phyloP scores from a whole-genome alignment of 2,797 vertebrate genomes.

The Galagoides demidoff region DNA sequence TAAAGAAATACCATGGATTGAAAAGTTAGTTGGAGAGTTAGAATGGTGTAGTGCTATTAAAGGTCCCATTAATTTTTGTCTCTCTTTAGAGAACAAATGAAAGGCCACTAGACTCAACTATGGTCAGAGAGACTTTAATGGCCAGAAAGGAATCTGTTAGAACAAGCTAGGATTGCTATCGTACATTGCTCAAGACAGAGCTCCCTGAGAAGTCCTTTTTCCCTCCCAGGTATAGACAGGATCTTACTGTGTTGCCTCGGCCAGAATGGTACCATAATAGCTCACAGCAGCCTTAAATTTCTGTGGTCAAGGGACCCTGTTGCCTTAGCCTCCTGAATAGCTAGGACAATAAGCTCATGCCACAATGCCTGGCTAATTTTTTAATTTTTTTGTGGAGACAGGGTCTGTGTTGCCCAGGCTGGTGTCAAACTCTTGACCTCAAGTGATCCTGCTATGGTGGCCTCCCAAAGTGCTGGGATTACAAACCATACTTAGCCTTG shows the following conservation, averaged over 20 bases:
- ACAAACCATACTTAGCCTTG: neutral
- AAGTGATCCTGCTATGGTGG: neutral
- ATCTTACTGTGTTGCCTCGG: neutral
- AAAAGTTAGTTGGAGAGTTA: neutral
- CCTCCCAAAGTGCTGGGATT: neutral
- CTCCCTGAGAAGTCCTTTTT: neutral
- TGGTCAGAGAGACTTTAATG: slow-evolving; percentile 4
- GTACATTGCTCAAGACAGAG: neutral
- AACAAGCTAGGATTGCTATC: neutral
- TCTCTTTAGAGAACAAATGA: slow-evolving; percentile 8
- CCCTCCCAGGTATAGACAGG: neutral
- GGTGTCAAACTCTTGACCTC: neutral
- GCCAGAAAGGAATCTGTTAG: slow-evolving; percentile 13
- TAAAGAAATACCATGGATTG: slow-evolving; percentile 14
- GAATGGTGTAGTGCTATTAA: neutral
- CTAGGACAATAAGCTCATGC: neutral
- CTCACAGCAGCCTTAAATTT: neutral
- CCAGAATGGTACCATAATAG: neutral
- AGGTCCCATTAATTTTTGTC: neutral
- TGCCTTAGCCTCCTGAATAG: neutral
- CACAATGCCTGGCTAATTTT: neutral
- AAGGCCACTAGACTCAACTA: neutral
- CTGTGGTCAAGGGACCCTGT: neutral
- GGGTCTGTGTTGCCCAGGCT: neutral
- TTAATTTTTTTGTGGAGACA: neutral